Evolutionary conservation across 2,797 vertebrate genomes (phyloP).

Genomic region (Morus bassanus): DNA sequence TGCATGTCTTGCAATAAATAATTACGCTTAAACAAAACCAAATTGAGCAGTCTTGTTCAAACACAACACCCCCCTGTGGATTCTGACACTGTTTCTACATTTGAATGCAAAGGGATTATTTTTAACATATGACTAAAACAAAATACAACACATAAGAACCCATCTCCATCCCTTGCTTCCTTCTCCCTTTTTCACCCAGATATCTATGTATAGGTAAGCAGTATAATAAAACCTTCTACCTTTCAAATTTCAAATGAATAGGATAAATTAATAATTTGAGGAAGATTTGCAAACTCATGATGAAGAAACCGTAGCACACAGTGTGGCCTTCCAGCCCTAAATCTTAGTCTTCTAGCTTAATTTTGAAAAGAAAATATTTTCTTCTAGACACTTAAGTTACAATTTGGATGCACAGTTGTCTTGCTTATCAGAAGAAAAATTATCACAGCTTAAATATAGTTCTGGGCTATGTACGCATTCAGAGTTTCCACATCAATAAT

Average conservation of each 20-base stretch:
- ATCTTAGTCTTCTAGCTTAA: neutral
- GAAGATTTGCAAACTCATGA: slow-evolving; percentile 12
- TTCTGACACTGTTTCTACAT: neutral
- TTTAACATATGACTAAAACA: neutral
- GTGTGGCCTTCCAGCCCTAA: neutral
- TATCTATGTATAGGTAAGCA: neutral
- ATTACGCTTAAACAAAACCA: slow-evolving; percentile 39
- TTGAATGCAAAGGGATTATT: neutral
- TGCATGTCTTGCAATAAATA: slow-evolving; percentile 32
- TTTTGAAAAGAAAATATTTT: slow-evolving; percentile 15
- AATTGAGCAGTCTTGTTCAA: slow-evolving; percentile 29
- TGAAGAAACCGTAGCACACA: neutral
- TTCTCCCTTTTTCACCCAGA: neutral
- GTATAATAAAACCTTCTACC: neutral
- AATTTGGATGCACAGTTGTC: neutral
- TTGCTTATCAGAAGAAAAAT: neutral
- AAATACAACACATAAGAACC: neutral
- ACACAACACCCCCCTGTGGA: neutral
- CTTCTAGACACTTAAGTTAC: neutral
- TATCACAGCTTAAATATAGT: neutral
- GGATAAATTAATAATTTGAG: neutral
- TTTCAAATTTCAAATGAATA: neutral
- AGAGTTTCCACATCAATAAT: neutral
- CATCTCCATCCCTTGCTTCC: neutral
- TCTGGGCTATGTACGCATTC: neutral